Percentiles rank a stretch among this genome's conserved stretches.
phyloP scores from a whole-genome alignment of 2,888 invertebrate genomes.

The Flexamia atlantica region DNA sequence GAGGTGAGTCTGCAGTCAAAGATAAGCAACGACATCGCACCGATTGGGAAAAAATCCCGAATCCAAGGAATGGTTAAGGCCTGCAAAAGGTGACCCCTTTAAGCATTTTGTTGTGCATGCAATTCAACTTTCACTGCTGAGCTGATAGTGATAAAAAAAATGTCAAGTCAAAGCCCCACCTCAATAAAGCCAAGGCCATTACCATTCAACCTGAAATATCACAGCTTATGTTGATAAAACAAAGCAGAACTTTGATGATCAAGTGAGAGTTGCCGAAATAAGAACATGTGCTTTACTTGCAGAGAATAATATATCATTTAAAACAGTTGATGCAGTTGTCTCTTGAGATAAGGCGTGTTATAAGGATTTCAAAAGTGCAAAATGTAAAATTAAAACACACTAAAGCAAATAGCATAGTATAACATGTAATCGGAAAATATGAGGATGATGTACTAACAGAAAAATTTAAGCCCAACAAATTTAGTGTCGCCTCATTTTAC shows the following conservation, averaged over 20 bases:
- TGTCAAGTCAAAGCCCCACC: background rate
- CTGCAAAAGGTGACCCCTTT: background rate
- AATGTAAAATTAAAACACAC: background rate
- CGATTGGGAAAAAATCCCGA: constrained; percentile 4
- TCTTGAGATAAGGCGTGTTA: background rate
- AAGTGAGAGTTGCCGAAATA: background rate
- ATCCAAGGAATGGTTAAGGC: constrained; percentile 39
- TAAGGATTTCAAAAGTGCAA: background rate
- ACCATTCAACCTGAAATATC: background rate
- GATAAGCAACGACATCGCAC: background rate
- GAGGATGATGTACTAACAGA: background rate
- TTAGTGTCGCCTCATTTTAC: too few relatives aligned
- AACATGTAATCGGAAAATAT: background rate
- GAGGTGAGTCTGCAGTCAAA: constrained; percentile 7
- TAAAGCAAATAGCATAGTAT: background rate
- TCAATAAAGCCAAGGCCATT: background rate
- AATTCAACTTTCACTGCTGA: background rate
- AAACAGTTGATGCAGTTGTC: background rate
- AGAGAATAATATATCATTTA: background rate
- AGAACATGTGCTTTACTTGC: background rate
- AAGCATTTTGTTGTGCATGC: constrained; percentile 7
- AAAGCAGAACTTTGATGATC: background rate
- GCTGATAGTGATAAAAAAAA: constrained; percentile 2
- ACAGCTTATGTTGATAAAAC: background rate
- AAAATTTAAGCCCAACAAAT: background rate